Base-by-base conservation (phyloP, 2,797 vertebrate species). In the Lerista edwardsae region DNA sequence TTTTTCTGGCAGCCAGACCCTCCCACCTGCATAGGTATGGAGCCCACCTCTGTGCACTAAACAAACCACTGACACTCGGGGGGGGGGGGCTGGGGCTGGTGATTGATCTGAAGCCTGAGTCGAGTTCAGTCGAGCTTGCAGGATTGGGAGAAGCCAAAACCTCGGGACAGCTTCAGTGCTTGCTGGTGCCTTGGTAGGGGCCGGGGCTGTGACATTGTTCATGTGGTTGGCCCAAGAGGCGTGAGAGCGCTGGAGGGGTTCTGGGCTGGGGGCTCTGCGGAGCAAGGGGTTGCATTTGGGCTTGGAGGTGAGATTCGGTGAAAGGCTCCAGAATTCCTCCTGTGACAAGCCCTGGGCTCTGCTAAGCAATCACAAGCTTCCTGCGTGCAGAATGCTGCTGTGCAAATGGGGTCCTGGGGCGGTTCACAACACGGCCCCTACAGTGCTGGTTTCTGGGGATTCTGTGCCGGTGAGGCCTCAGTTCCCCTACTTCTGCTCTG, bases 1-100 rank as follows among this genome's bases (percentile, higher is more conserved):
- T 99, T 98, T 95, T 99, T 99, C 96, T 99, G 99, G 99, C 97
- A 99, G 87, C 99, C 99, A 0, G 98, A 98, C 92, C 98, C 98
- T 0, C 99, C 99, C 0, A 98, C 97, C 11, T 99, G 99, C 95
- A 97, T 95, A 71, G 97, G 97, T 98, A 95, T 0, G 61, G 65
- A n/a, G 12, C 23, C 55, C 25, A 36, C 51, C 4, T 55, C 51
- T 17, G 10, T 47, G 2, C 10, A 10, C 47, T 47, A 2, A 47
- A 47, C 5, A 47, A 47, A 10, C 11, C 47, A 47, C 47, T 11
- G 10, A 6, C 6, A 47, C 47, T 47, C 10, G 4, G 41, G 41
- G 41, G 41, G 9, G 41, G 41, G 41, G 41, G 41, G 41, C 8
- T 44, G 41, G 41, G 9, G 9, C 47, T 47, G 9, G 47, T 47